phyloP scores from a whole-genome alignment of 2,797 vertebrate species.

The Petrocephalus schoutedeni region DNA sequence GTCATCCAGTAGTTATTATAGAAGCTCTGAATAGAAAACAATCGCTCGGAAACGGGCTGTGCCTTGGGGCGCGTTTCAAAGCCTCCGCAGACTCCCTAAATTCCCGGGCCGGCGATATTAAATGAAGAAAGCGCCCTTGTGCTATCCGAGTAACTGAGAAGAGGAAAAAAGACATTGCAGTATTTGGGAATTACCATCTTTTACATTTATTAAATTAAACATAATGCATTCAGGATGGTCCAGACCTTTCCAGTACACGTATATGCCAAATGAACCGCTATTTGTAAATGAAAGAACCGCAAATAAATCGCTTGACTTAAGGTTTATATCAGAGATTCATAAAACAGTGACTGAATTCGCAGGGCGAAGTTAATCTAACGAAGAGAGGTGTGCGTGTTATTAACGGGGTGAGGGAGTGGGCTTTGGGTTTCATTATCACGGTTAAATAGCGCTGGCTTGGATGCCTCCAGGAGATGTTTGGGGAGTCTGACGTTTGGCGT shows the following conservation, averaged over 20 bases:
- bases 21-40: conserved; percentile 19
- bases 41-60: background rate
- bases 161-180: background rate
- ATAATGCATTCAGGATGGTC: background rate
- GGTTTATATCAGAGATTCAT: background rate
- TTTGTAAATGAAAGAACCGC: background rate
- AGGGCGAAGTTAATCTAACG: background rate
- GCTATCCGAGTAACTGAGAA: background rate
- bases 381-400: too few species aligned
- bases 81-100: background rate
- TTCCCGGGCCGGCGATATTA: background rate
- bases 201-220: background rate
- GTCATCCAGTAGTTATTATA: background rate
- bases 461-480: background rate
- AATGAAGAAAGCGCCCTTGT: background rate
- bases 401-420: background rate
- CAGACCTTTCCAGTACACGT: background rate
- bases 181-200: background rate
- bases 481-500: background rate
- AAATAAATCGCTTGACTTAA: background rate
- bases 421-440: background rate
- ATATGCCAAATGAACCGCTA: background rate
- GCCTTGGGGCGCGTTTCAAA: background rate
- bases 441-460: background rate
- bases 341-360: background rate